Evolutionary conservation across 2,888 invertebrate genomes (phyloP), one percentile per base, ranked within the genome.

Genomic region (Thera britannica): DNA sequence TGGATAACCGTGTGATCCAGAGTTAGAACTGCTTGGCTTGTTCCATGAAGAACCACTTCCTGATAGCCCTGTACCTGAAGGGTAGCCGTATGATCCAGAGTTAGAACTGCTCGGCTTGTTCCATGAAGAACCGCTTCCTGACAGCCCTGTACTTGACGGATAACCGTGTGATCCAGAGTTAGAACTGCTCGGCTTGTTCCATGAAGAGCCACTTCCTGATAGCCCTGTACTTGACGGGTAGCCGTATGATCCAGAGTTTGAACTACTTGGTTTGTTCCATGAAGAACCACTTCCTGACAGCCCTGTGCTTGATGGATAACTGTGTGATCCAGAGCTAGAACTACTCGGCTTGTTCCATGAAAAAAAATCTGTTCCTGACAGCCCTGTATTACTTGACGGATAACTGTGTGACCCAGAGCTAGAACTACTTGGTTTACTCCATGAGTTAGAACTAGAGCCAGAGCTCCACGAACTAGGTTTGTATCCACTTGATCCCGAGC

Each of bases 281-380:
- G 41, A 58, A 6, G 52, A 68, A 7, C 69, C 72, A 34, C 34
- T 52, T 52, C 52, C 52, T 52, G 52, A 52, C 8, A 52, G n/a
- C 9, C 52, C 52, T 34, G 52, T 52, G 34, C n/a, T 52, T 12
- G 67, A 65, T 4, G 73, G 72, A 38, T 72, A 71, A 34, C 56
- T 62, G 23, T 68, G 65, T 7, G 70, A 62, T 49, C 64, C 61
- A 49, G 70, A 65, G 5, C 59, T 23, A 34, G 52, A 46, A 9
- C 44, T 46, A 46, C 44, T 9, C 9, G 44, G 41, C 41, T 41
- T 46, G 44, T 7, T 46, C 44, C 44, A 46, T 23, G 0, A 4
- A 3, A 62, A 4, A 3, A 62, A 58, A 5, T 75, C 66, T 41
- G 65, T 70, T 51, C 79, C 77, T 2, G 78, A 79, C 3, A 75